These are phyloP conservation scores for Ceratosolen fusciceps DNA, from an alignment of 1,140 invertebrate genomes.

Conservation along the genomic window DNA sequence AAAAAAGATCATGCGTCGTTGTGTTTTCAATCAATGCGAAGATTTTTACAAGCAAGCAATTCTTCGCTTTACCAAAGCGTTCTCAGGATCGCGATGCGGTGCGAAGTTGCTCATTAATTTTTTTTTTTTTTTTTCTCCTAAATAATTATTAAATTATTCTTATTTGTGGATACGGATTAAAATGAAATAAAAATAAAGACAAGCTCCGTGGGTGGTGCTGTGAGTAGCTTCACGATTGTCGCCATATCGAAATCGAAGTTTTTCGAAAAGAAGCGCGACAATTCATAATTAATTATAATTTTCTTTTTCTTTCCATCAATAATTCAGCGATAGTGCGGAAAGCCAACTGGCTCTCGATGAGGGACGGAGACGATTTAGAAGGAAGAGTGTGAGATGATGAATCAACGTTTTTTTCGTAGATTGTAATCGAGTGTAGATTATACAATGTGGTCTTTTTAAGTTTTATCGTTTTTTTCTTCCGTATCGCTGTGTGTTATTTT, in stretches of 20 bases:
- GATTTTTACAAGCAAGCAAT: conserved; percentile 36
- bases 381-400: conserved; percentile 22
- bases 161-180: conserved; percentile 39
- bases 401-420: conserved; percentile 26
- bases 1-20: conserved; percentile 44
- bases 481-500: conserved; percentile 44
- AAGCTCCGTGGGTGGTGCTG: conserved; percentile 26
- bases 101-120: conserved; percentile 24
- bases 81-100: conserved; percentile 6
- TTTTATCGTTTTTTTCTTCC: conserved; percentile 40
- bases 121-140: conserved; percentile 39
- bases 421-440: conserved; percentile 29
- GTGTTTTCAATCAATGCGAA: conserved; percentile 42
- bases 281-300: conserved; percentile 5
- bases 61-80: conserved; percentile 18
- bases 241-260: conserved; percentile 26
- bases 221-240: conserved; percentile 19
- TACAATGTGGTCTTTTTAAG: conserved; percentile 33
- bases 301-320: conserved; percentile 37
- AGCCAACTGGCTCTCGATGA: conserved; percentile 1
- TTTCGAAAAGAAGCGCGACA: not conserved
- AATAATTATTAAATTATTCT: conserved; percentile 45
- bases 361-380: not conserved
- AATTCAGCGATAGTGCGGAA: conserved; percentile 17
- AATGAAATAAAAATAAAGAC: conserved; percentile 26